Conservation (phyloP, 2,797 vertebrate genomes). For the Myripristis murdjan region DNA sequence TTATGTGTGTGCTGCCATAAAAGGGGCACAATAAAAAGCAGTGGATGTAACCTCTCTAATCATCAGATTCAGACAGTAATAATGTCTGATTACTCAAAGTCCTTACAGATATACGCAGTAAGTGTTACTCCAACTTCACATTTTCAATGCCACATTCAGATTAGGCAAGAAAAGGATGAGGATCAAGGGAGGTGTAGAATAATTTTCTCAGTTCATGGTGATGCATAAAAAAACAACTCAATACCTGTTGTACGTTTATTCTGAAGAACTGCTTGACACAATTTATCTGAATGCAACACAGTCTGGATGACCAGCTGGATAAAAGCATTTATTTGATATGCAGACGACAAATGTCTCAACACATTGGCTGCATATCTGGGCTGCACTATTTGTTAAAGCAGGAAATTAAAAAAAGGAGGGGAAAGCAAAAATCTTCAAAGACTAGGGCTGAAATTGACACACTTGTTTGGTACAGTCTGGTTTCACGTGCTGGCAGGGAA, state of each 20-base stretch:
- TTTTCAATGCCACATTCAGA: background rate
- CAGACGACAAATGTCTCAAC: slow-evolving; percentile 55
- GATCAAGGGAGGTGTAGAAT: background rate
- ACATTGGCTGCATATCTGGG: too few relatives aligned
- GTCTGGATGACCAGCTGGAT: slow-evolving; percentile 46
- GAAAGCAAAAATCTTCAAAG: slow-evolving; percentile 52
- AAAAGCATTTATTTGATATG: slow-evolving; percentile 56
- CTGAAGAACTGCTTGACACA: slow-evolving; percentile 52
- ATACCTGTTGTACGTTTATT: slow-evolving; percentile 15
- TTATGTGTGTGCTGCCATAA: slow-evolving; percentile 35
- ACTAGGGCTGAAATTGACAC: slow-evolving; percentile 41
- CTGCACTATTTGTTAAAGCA: slow-evolving; percentile 40
- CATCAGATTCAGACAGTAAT: slow-evolving; percentile 13
- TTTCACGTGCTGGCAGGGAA: slow-evolving; percentile 13
- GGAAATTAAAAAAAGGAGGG: slow-evolving; percentile 42
- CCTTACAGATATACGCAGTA: background rate
- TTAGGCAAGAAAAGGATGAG: background rate
- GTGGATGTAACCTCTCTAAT: slow-evolving; percentile 19
- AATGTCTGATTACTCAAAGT: background rate
- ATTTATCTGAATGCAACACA: slow-evolving; percentile 47
- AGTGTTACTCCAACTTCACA: background rate
- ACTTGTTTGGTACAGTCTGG: slow-evolving; percentile 27
- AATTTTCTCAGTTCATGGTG: background rate
- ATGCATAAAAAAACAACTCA: slow-evolving; percentile 3
- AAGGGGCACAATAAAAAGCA: slow-evolving; percentile 22